Percentiles rank a stretch among this genome's conserved stretches.
These are phyloP conservation scores for Prietella phreatophila DNA, from an alignment of 2,113 vertebrate species.

Conservation along the genomic window DNA sequence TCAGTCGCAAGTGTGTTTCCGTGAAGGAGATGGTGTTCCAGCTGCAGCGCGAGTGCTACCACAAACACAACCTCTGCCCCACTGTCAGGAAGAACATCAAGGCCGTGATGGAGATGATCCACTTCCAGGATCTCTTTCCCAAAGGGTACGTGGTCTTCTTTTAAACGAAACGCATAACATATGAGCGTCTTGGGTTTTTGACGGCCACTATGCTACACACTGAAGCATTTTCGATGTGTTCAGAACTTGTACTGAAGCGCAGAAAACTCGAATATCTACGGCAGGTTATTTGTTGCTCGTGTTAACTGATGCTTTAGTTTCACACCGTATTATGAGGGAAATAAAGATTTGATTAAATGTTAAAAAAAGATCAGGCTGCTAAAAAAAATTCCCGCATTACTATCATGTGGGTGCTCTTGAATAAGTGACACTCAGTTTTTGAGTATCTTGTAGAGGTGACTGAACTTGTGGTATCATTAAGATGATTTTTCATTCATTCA, in stretches of 20 bases:
- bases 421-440: not conserved
- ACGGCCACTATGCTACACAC: not conserved
- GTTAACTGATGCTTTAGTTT: not conserved
- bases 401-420: not conserved
- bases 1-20: slow-evolving; percentile 89
- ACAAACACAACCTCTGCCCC: slow-evolving; percentile 88
- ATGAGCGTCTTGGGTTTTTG: too few species aligned
- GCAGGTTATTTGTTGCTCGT: not conserved
- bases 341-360: too few species aligned
- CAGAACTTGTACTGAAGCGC: not conserved
- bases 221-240: not conserved
- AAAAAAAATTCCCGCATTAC: not conserved
- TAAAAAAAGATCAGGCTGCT: too few species aligned
- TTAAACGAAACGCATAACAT: not conserved
- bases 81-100: slow-evolving; percentile 83
- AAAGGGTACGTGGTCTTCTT: slow-evolving; percentile 80
- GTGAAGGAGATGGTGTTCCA: slow-evolving; percentile 90
- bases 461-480: not conserved
- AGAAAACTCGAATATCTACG: not conserved
- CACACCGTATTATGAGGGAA: not conserved
- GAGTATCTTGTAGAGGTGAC: not conserved
- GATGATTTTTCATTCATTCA: not conserved
- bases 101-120: slow-evolving; percentile 91
- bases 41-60: slow-evolving; percentile 90
- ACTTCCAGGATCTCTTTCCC: slow-evolving; percentile 90